Evolutionary conservation across 2,888 invertebrate species (phyloP).

Genomic region (Amphiduros pacificus): DNA sequence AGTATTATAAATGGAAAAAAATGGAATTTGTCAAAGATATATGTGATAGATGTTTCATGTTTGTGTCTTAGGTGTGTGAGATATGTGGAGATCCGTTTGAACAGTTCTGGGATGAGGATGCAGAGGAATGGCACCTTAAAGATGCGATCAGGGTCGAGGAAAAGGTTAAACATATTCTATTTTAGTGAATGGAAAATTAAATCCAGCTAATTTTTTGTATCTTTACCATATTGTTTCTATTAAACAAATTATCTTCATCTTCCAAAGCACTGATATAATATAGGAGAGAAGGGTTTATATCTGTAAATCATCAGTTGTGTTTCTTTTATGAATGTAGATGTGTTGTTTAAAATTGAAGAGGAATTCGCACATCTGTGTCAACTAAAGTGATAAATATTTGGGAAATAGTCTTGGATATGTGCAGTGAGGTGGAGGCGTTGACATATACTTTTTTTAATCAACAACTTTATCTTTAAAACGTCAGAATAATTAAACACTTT

Average conservation of each 20-base stretch:
- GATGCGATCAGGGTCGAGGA: constrained; percentile 73
- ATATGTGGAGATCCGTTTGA: constrained; percentile 93
- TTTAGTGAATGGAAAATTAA: not conserved
- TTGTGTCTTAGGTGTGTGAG: constrained; percentile 67
- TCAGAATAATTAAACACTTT: not conserved
- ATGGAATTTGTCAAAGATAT: not conserved
- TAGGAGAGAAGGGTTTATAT: too few species aligned
- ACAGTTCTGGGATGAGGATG: constrained; percentile 94
- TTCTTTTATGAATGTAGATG: too few species aligned
- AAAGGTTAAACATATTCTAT: constrained; percentile 85
- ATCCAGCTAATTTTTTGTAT: not conserved
- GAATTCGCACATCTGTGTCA: too few species aligned
- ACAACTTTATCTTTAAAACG: not conserved
- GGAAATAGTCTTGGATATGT: not conserved
- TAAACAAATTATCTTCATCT: too few species aligned
- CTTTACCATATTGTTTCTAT: not conserved
- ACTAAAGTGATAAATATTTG: not conserved
- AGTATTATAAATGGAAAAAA: too few species aligned
- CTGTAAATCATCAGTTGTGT: too few species aligned
- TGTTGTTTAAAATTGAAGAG: too few species aligned
- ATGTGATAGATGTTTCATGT: not conserved
- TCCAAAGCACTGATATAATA: too few species aligned
- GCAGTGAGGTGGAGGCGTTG: too few species aligned
- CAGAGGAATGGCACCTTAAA: constrained; percentile 94
- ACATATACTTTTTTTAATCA: too few species aligned